A percentile compares a stretch with the other conserved stretches of the same genome.
Conservation (phyloP, 2,113 vertebrate species). For the Rallus limicola region DNA sequence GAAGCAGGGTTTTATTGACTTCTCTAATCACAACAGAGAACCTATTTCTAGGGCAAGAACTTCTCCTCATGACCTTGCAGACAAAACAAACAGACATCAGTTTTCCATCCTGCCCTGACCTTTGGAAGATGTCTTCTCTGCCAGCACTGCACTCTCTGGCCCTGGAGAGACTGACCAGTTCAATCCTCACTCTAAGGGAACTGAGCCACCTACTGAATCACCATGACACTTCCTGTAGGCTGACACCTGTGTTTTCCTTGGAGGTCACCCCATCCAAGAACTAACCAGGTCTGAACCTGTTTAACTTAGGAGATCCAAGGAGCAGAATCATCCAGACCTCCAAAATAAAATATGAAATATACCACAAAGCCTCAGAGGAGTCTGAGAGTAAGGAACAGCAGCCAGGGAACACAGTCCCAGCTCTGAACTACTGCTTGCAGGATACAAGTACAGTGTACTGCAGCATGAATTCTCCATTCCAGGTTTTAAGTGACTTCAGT, state of each 20-base stretch:
- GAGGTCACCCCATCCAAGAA: background rate
- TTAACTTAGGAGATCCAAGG: background rate
- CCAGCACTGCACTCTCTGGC: background rate
- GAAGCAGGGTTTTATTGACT: background rate
- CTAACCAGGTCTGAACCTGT: background rate
- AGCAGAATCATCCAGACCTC: background rate
- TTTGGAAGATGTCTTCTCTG: slow-evolving; percentile 28
- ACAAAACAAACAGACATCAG: background rate
- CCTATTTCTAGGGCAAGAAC: background rate
- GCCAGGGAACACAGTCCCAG: background rate
- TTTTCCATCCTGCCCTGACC: slow-evolving; percentile 16
- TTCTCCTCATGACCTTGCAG: background rate
- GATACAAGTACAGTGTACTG: background rate
- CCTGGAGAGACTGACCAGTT: background rate
- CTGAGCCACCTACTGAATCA: background rate
- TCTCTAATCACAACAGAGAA: background rate
- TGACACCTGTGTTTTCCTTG: slow-evolving; percentile 42
- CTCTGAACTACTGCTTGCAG: background rate
- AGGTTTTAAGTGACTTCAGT: background rate
- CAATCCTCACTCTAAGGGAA: background rate
- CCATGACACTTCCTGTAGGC: background rate
- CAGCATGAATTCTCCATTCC: background rate
- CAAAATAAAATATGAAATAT: background rate
- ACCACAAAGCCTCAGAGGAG: background rate
- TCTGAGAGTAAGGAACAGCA: background rate